phyloP scores from a whole-genome alignment of 2,113 vertebrate species.

The Hassar affinis region DNA sequence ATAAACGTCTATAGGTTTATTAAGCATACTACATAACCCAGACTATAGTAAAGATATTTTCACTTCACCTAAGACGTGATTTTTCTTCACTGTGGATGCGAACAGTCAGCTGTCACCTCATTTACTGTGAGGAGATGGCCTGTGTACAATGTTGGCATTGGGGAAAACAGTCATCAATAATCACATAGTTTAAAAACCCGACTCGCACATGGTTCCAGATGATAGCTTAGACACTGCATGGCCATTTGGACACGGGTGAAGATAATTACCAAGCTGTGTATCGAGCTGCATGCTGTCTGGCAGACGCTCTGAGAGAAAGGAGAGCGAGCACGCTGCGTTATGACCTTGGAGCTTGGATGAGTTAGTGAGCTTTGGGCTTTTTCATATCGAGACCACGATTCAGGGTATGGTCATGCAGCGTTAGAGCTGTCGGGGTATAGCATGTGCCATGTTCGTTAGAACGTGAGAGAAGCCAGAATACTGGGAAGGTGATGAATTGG shows the following conservation, averaged over 20 bases:
- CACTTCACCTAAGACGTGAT: not conserved
- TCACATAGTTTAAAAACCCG: not conserved
- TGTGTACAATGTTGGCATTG: not conserved
- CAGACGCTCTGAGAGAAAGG: not conserved
- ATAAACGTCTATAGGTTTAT: too few relatives aligned
- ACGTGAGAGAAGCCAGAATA: not conserved
- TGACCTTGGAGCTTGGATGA: constrained; percentile 64
- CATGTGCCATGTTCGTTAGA: not conserved
- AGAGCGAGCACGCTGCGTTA: constrained; percentile 50
- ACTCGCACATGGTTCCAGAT: not conserved
- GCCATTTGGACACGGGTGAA: not conserved
- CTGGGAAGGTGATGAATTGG: not conserved
- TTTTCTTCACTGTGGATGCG: not conserved
- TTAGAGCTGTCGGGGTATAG: not conserved
- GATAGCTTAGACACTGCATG: not conserved
- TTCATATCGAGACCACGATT: not conserved
- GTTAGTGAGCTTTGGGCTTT: constrained; percentile 9
- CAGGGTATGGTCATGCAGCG: not conserved
- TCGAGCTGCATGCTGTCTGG: not conserved
- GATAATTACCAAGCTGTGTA: constrained; percentile 14
- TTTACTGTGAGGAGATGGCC: not conserved
- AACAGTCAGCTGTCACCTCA: not conserved
- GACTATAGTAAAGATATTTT: not conserved
- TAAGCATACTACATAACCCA: not conserved
- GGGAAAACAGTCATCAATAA: not conserved